A percentile compares a stretch with the other conserved stretches of the same genome.
Conservation (phyloP, 1,140 invertebrate species). For the Spodoptera litura region DNA sequence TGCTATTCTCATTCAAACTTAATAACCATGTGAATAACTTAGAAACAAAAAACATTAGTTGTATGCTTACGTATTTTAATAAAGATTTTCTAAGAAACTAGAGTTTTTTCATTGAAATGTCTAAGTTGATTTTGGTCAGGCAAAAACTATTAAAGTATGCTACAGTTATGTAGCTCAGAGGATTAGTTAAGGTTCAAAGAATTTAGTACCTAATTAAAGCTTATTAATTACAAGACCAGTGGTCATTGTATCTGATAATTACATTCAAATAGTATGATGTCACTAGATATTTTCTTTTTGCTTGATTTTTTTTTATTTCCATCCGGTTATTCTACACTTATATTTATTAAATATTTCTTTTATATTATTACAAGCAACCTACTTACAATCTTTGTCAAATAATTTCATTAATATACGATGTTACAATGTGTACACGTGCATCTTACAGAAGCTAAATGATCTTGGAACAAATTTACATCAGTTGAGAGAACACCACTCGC, state of each 20-base stretch:
- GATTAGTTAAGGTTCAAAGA: not conserved
- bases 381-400: too few relatives aligned
- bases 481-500: not conserved
- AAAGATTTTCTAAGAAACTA: conserved; percentile 18
- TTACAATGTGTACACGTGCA: not conserved
- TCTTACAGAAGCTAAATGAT: not conserved
- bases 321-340: too few relatives aligned
- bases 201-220: too few relatives aligned
- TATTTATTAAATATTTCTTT: too few relatives aligned
- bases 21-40: conserved; percentile 11
- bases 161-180: conserved; percentile 18
- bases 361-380: too few relatives aligned
- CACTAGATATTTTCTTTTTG: too few relatives aligned
- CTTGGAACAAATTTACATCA: not conserved
- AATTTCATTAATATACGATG: too few relatives aligned
- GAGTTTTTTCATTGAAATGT: conserved; percentile 23
- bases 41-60: conserved; percentile 18
- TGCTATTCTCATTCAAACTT: conserved; percentile 14
- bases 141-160: conserved; percentile 30
- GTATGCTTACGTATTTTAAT: conserved; percentile 28
- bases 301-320: too few relatives aligned
- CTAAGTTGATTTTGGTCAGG: conserved; percentile 25
- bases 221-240: too few relatives aligned
- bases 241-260: too few relatives aligned
- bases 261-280: too few relatives aligned